Base-by-base conservation (phyloP, 2,797 vertebrate species). In the Gallinago nigripennis region DNA sequence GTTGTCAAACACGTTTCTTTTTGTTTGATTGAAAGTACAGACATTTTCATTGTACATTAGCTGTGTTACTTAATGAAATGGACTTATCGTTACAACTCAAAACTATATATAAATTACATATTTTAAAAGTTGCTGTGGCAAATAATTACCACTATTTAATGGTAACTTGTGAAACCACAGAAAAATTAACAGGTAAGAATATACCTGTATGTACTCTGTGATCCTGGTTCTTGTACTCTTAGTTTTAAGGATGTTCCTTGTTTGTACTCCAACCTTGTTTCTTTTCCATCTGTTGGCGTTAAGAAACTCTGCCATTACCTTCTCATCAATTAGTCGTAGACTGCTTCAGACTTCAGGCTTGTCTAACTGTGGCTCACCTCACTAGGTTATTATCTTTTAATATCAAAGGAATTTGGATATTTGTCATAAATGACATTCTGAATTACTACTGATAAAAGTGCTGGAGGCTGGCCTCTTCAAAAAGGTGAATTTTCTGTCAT, bases 41-140 rank as follows among this genome's bases (percentile, higher is more conserved):
- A 45, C 83, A 61, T 69, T 89, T 86, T 63, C 83, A 61, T 33
- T 78, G 37, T 33, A n/a, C 0, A 0, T 48, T 77, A 73, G 23
- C 60, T 88, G 43, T 48, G 48, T 11, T 81, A 13, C 84, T 79
- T 92, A 87, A 91, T 89, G 64, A 89, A 95, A 88, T 41, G 39
- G n/a, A 45, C 85, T 39, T 81, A 66, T 79, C 8, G 8, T 72
- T 80, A 39, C 63, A 91, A 61, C 84, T 71, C 33, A 73, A 80
- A 88, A 91, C 84, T 33, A 45, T 68, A 30, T 92, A 77, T 88
- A 94, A 95, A 96, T 96, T 95, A 53, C 48, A 84, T 82, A 95
- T 79, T 93, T 77, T 96, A 94, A 82, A 3, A 91, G 95, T 96
- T 96, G 87, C 95, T 90, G 96, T 96, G 92, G 86, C 65, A 94